phyloP scores from a whole-genome alignment of 2,888 invertebrate genomes.

The Choreutis nemorana region DNA sequence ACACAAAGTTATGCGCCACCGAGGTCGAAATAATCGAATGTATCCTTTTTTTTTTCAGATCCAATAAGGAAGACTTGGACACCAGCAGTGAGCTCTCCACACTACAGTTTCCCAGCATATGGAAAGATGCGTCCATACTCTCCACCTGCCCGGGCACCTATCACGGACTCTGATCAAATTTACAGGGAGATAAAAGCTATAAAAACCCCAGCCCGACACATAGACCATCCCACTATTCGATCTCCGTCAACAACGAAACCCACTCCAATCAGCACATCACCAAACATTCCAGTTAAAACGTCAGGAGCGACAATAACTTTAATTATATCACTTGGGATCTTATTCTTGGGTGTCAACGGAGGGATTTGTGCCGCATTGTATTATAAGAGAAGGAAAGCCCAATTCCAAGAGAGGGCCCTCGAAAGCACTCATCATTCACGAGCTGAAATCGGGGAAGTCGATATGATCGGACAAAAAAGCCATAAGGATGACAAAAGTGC shows the following conservation, averaged over 20 bases:
- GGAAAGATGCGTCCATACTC: constrained; percentile 34
- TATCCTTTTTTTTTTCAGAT: constrained; percentile 23
- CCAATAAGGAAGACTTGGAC: constrained; percentile 33
- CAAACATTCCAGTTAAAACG: constrained; percentile 48
- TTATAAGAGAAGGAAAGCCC: constrained; percentile 69
- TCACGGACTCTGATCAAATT: constrained; percentile 31
- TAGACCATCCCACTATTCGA: constrained; percentile 21
- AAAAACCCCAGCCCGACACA: constrained; percentile 35
- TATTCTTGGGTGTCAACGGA: constrained; percentile 78
- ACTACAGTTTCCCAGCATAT: constrained; percentile 27
- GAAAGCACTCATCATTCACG: constrained; percentile 52
- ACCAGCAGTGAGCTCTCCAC: constrained; percentile 24
- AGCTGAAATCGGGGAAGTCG: constrained; percentile 58
- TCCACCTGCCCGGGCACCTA: constrained; percentile 21
- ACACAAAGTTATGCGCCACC: too few species aligned
- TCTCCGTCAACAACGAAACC: constrained; percentile 22
- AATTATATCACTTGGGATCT: constrained; percentile 70
- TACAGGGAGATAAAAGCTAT: constrained; percentile 49
- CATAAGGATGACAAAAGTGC: constrained; percentile 51
- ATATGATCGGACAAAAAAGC: constrained; percentile 53
- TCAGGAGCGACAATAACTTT: constrained; percentile 70
- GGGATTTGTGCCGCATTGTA: constrained; percentile 74
- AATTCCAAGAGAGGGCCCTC: constrained; percentile 51
- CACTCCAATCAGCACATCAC: constrained; percentile 18
- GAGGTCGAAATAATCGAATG: neutral